Evolutionary conservation across 2,888 invertebrate genomes (phyloP).

Genomic region (Acrocera orbiculus): DNA sequence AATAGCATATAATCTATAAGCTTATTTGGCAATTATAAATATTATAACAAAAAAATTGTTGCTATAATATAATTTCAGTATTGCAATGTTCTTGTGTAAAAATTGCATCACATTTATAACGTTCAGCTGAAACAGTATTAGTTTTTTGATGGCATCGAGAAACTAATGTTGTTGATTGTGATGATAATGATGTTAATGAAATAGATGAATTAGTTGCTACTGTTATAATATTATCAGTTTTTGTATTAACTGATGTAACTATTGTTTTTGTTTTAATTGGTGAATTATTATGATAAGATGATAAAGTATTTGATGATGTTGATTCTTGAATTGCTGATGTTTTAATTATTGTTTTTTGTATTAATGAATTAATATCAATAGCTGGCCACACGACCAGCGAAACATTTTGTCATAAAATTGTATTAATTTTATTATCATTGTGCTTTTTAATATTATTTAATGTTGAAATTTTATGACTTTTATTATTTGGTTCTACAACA

Average conservation of each 20-base stretch:
- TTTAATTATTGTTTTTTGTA: constrained; percentile 29
- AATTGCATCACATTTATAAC: constrained; percentile 25
- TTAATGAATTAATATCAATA: constrained; percentile 29
- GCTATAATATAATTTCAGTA: constrained; percentile 29
- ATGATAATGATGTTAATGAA: constrained; percentile 7
- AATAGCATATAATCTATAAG: no score
- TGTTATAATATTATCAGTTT: constrained; percentile 6
- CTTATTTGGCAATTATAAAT: background rate
- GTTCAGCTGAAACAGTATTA: no score
- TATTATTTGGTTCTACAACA: no score
- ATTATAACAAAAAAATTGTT: constrained; percentile 4
- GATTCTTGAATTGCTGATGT: constrained; percentile 25
- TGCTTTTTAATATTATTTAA: no score
- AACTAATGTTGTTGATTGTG: constrained; percentile 4
- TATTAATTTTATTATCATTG: constrained; percentile 18
- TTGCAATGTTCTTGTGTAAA: constrained; percentile 22
- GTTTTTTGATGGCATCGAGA: constrained; percentile 8
- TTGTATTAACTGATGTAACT: constrained; percentile 10
- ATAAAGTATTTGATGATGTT: no score
- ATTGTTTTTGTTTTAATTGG: constrained; percentile 8
- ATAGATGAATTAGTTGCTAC: constrained; percentile 6
- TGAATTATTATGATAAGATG: no score
- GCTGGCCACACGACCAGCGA: constrained; percentile 34
- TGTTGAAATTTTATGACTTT: no score
- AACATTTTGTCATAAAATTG: constrained; percentile 32